phyloP scores from a whole-genome alignment of 2,888 invertebrate species.

The Hyposoter didymator region DNA sequence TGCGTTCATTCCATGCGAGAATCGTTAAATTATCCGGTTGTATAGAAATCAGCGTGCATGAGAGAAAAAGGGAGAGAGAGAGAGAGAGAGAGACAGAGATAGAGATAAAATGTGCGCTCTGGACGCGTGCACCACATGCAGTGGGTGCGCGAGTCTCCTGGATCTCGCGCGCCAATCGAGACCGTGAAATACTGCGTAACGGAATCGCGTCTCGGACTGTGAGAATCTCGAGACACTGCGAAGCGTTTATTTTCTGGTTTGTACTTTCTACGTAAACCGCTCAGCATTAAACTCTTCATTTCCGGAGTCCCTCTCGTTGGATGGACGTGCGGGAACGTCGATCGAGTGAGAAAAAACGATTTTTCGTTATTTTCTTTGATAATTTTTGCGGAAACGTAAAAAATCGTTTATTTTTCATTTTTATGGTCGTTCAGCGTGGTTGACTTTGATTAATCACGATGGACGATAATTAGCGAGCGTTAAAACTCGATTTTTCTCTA shows the following conservation, averaged over 20 bases:
- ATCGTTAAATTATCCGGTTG: constrained; percentile 68
- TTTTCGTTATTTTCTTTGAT: background rate
- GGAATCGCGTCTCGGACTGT: constrained; percentile 60
- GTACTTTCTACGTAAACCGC: background rate
- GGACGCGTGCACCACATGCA: constrained; percentile 61
- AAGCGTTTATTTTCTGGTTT: constrained; percentile 15
- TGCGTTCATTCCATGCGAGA: constrained; percentile 55
- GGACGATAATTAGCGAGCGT: background rate
- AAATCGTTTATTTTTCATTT: background rate
- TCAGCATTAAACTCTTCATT: background rate
- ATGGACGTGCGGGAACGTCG: background rate
- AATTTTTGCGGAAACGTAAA: too few species aligned
- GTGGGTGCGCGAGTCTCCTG: constrained; percentile 66
- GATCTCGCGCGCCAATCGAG: constrained; percentile 65
- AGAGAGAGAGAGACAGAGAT: constrained; percentile 48
- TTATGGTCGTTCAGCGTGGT: background rate
- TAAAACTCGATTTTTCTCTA: constrained; percentile 14
- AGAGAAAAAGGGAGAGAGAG: constrained; percentile 55
- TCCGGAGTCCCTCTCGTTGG: background rate
- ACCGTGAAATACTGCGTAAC: constrained; percentile 67
- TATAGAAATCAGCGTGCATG: constrained; percentile 63
- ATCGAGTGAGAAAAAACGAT: background rate
- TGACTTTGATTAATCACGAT: background rate
- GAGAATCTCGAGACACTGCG: constrained; percentile 39
- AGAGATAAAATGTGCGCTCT: constrained; percentile 32